Evolutionary conservation across 2,888 invertebrate genomes (phyloP), one percentile per base, ranked within the genome.

Genomic region (Hermaeophaga mercurialis): DNA sequence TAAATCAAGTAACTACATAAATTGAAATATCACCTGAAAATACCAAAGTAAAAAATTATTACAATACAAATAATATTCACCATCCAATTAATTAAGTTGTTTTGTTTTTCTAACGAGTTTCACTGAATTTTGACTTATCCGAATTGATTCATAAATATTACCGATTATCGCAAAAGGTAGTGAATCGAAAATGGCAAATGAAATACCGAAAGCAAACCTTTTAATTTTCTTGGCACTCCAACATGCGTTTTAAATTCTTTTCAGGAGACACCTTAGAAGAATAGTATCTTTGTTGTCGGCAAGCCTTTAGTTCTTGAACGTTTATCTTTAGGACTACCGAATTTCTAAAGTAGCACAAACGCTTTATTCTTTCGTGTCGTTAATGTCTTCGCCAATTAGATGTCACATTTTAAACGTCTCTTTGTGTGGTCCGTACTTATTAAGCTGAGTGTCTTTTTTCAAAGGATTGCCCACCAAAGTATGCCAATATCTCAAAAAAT

Each of bases 371-470:
- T 60, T 56, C 54, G 58, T 54, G 56, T 62, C 58, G 57, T 64
- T 54, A 47, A 46, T 44, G 56, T 64, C 58, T 58, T 56, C 34
- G 64, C 64, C 61, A 64, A 64, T 64, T 62, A 64, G 59, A 60
- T 58, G 33, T 26, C 49, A 52, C 34, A 47, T 59, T 52, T 41
- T 34, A 36, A 50, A 50, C 17, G 28, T 17, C 47, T 31, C 43
- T 44, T 19, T 57, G 58, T 59, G 63, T 63, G 63, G 63, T 47
- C 63, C 36, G n/a, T 8, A n/a, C 4, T 22, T 22, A 22, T n/a
- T n/a, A n/a, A n/a, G n/a, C n/a, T n/a, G n/a, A n/a, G n/a, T n/a
- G n/a, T n/a, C n/a, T n/a, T n/a, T n/a, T n/a, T n/a, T n/a, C n/a
- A n/a, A n/a, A n/a, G n/a, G n/a, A n/a, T n/a, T n/a, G n/a, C n/a